Evolutionary conservation across 2,113 vertebrate genomes (phyloP).

Genomic region (Myiozetetes cayanensis): DNA sequence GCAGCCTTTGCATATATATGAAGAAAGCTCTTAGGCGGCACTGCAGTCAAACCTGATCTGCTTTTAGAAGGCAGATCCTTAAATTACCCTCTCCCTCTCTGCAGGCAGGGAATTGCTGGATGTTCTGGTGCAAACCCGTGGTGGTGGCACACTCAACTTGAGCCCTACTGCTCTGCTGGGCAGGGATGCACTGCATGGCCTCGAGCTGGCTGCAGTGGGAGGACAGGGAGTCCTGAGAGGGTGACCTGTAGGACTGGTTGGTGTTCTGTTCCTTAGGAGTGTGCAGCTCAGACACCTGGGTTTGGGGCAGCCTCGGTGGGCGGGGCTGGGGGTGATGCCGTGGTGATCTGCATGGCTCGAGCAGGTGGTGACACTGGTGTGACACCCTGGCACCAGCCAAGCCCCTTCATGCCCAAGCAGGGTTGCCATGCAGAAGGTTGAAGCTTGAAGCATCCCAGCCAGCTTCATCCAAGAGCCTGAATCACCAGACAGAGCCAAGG

Average conservation of each 20-base stretch:
- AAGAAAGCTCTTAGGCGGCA: constrained; percentile 16
- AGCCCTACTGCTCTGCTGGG: neutral
- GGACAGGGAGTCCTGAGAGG: neutral
- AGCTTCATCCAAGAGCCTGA: neutral
- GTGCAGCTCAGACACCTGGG: neutral
- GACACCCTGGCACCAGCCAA: neutral
- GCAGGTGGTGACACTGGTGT: neutral
- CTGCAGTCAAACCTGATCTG: constrained; percentile 64
- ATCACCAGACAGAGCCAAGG: neutral
- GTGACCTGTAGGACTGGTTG: neutral
- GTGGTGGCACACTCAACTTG: fast-evolving
- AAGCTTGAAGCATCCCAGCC: no score
- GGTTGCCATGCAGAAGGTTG: neutral
- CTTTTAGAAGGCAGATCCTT: constrained; percentile 61
- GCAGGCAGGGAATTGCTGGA: constrained; percentile 17
- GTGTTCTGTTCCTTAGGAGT: neutral
- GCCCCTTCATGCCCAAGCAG: neutral
- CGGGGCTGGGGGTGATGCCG: fast-evolving
- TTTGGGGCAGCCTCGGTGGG: neutral
- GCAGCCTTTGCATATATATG: constrained; percentile 41
- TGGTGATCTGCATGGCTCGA: fast-evolving
- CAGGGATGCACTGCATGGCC: neutral
- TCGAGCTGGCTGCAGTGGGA: neutral
- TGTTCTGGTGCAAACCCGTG: neutral
- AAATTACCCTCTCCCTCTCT: constrained; percentile 45